These are phyloP conservation scores for Osmoderma eremita DNA, from an alignment of 2,888 invertebrate genomes.

Conservation along the genomic window DNA sequence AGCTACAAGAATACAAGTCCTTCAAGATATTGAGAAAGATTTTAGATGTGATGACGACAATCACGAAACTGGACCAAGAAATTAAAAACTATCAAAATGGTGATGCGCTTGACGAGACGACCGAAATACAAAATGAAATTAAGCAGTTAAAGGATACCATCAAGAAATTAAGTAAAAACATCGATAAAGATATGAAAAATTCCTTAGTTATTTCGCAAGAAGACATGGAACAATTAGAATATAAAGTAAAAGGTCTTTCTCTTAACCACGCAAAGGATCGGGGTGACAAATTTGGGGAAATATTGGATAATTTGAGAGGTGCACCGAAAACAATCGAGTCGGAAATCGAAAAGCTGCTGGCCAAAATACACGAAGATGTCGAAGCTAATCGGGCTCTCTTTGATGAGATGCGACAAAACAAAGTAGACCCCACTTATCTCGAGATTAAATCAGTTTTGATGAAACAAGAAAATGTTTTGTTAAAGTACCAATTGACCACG, in stretches of 20 bases:
- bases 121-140: not conserved
- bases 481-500: not conserved
- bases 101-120: not conserved
- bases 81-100: not conserved
- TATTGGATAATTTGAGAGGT: not conserved
- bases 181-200: not conserved
- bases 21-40: not conserved
- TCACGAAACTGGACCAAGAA: not conserved
- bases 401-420: not conserved
- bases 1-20: conserved; percentile 1
- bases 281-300: not conserved
- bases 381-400: not conserved
- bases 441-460: not conserved
- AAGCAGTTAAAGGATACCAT: not conserved
- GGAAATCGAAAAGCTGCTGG: not conserved
- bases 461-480: not conserved
- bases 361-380: not conserved
- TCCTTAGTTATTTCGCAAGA: not conserved
- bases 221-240: not conserved
- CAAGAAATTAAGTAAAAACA: not conserved
- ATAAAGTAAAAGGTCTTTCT: not conserved
- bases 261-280: too few relatives aligned
- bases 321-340: not conserved
- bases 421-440: not conserved
- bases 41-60: not conserved